These are phyloP conservation scores for Eleutherodactylus coqui DNA, from an alignment of 2,797 vertebrate species.

Conservation along the genomic window DNA sequence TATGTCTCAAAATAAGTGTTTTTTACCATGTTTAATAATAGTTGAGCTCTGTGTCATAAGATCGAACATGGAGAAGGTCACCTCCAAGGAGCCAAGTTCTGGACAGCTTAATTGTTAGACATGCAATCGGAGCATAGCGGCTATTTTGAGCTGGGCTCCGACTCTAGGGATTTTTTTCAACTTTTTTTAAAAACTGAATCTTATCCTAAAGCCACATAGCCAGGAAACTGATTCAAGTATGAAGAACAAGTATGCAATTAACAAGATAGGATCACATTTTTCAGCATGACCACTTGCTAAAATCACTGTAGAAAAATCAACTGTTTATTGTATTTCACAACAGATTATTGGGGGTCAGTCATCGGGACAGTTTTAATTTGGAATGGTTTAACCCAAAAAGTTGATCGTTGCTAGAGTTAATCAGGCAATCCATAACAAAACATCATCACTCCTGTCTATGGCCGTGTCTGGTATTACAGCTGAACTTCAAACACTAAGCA, in stretches of 20 bases:
- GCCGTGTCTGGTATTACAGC: neutral
- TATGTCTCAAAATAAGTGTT: neutral
- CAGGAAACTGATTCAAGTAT: neutral
- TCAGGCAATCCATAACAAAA: neutral
- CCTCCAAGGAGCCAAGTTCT: conserved; percentile 18
- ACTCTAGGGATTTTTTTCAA: neutral
- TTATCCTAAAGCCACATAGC: conserved; percentile 2
- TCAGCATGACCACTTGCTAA: conserved; percentile 30
- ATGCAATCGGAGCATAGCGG: conserved; percentile 10
- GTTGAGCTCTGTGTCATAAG: conserved; percentile 3
- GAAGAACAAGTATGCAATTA: conserved; percentile 8
- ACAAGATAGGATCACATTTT: conserved; percentile 41
- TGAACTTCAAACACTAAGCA: neutral
- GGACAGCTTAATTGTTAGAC: conserved; percentile 9
- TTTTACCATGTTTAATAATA: neutral
- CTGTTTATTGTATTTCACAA: neutral
- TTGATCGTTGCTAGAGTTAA: too few relatives aligned
- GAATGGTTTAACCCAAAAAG: neutral
- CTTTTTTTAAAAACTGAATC: neutral
- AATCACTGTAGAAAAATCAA: conserved; percentile 23
- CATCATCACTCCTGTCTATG: neutral
- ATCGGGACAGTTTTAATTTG: too few relatives aligned
- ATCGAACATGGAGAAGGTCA: conserved; percentile 18
- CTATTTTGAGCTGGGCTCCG: conserved; percentile 1
- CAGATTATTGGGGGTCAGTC: neutral